Percentiles rank a stretch among this genome's conserved stretches.
Conservation (phyloP, 1,140 invertebrate species). For the Chrysomallon squamiferum region DNA sequence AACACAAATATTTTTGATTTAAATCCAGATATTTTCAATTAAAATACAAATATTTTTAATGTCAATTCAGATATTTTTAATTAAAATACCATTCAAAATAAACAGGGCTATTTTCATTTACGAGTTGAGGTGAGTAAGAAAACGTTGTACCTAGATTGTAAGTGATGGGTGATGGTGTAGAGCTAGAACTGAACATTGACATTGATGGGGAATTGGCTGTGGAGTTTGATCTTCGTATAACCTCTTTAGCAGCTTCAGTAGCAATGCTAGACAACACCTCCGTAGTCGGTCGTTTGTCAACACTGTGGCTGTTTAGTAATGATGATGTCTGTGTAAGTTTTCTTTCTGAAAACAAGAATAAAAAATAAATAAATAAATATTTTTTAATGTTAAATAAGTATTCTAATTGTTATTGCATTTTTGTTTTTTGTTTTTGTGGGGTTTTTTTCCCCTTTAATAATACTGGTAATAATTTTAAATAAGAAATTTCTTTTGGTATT, state of each 20-base stretch:
- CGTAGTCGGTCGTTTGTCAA: constrained; percentile 66
- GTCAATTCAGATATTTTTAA: too few species aligned
- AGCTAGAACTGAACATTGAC: constrained; percentile 51
- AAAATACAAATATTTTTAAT: too few species aligned
- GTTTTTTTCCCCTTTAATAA: too few species aligned
- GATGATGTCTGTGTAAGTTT: constrained; percentile 36
- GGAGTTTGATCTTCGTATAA: constrained; percentile 36
- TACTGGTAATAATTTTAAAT: too few species aligned
- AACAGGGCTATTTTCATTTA: too few species aligned
- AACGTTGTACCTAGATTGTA: constrained; percentile 51
- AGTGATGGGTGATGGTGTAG: constrained; percentile 1
- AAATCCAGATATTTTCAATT: too few species aligned
- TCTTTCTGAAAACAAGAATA: constrained; percentile 44
- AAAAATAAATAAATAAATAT: background rate
- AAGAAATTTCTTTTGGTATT: too few species aligned
- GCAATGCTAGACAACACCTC: constrained; percentile 69
- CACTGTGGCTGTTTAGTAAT: constrained; percentile 40
- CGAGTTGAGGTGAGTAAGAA: too few species aligned
- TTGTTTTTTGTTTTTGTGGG: background rate
- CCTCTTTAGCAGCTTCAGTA: constrained; percentile 57
- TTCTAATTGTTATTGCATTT: background rate
- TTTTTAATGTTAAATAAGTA: too few species aligned
- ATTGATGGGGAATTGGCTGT: constrained; percentile 53
- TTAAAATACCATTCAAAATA: too few species aligned
- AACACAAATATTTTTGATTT: too few species aligned